These are phyloP conservation scores for Platysteira castanea DNA, from an alignment of 2,113 vertebrate genomes.

Conservation along the genomic window DNA sequence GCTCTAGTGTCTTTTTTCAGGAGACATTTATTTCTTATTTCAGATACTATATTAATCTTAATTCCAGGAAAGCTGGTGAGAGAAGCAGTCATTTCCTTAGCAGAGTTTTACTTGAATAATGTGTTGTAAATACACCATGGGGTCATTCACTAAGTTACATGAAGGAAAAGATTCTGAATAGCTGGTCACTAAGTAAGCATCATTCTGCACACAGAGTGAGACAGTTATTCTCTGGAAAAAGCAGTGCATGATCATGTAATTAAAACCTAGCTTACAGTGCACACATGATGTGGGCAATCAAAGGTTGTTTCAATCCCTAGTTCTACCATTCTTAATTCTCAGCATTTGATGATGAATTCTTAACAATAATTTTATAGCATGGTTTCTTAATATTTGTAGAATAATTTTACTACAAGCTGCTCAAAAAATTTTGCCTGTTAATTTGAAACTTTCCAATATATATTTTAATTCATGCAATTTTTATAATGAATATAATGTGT, in stretches of 20 bases:
- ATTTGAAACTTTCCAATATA: not conserved
- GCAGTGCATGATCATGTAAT: not conserved
- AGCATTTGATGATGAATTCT: not conserved
- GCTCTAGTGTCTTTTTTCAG: not conserved
- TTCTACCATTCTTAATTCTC: not conserved
- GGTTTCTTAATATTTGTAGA: not conserved
- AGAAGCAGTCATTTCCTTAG: not conserved
- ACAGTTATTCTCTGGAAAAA: not conserved
- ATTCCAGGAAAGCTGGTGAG: not conserved
- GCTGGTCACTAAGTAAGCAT: not conserved
- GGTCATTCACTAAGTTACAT: not conserved
- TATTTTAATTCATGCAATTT: not conserved
- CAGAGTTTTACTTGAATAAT: not conserved
- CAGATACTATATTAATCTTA: not conserved
- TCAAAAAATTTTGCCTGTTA: not conserved
- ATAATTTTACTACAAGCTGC: not conserved
- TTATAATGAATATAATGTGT: fast-evolving
- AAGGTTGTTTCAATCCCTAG: not conserved
- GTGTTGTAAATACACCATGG: not conserved
- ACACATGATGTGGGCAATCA: not conserved
- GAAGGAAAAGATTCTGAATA: not conserved
- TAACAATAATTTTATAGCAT: not conserved
- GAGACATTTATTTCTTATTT: not conserved
- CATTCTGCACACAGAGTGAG: not conserved
- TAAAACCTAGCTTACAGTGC: not conserved